Conservation (phyloP, 2,888 invertebrate genomes). For the Plutella xylostella region DNA sequence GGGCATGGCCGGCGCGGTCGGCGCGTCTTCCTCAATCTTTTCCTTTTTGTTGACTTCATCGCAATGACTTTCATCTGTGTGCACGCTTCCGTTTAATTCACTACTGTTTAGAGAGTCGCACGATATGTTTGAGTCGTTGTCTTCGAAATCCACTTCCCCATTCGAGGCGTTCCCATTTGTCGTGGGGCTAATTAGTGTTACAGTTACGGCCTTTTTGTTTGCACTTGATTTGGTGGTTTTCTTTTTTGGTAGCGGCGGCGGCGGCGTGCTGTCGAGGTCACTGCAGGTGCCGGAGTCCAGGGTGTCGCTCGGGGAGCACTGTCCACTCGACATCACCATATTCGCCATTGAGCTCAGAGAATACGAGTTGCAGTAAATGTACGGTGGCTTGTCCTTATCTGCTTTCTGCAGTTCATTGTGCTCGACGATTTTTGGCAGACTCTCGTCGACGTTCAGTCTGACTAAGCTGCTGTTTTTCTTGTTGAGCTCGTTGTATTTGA, state of each 20-base stretch:
- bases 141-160: constrained; percentile 77
- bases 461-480: constrained; percentile 69
- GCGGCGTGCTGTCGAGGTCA: constrained; percentile 81
- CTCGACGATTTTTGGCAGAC: constrained; percentile 57
- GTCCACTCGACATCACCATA: constrained; percentile 81
- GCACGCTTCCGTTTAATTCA: constrained; percentile 70
- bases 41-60: constrained; percentile 51
- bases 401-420: constrained; percentile 56
- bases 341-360: constrained; percentile 60
- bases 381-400: constrained; percentile 49
- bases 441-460: constrained; percentile 69
- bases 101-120: constrained; percentile 85
- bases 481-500: constrained; percentile 44
- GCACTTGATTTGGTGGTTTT: constrained; percentile 65
- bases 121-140: constrained; percentile 82
- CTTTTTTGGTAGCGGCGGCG: constrained; percentile 76
- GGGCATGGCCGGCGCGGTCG: constrained; percentile 40
- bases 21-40: constrained; percentile 44
- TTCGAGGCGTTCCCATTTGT: constrained; percentile 70
- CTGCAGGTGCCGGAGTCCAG: constrained; percentile 88
- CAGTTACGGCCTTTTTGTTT: constrained; percentile 64
- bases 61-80: constrained; percentile 58
- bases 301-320: constrained; percentile 86
- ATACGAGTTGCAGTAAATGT: constrained; percentile 74
- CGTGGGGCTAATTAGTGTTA: constrained; percentile 67